phyloP scores from a whole-genome alignment of 2,888 invertebrate genomes.

The Pseudanteris insignis region DNA sequence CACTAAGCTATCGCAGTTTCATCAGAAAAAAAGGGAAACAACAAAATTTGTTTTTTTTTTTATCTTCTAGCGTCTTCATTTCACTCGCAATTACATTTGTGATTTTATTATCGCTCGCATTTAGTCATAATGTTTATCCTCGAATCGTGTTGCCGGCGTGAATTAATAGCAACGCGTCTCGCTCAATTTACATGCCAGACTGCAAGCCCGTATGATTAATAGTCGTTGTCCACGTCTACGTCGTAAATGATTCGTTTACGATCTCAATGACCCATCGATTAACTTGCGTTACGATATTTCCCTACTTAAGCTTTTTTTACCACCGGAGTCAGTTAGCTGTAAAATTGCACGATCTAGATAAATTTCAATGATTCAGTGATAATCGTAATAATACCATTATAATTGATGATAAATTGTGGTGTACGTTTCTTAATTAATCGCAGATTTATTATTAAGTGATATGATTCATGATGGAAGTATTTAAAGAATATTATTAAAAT shows the following conservation, averaged over 20 bases:
- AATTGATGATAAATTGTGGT: too few relatives aligned
- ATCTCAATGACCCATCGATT: slow-evolving; percentile 39
- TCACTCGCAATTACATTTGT: not conserved
- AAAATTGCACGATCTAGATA: too few relatives aligned
- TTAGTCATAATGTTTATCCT: slow-evolving; percentile 11
- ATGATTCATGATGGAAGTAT: too few relatives aligned
- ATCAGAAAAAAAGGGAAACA: too few relatives aligned
- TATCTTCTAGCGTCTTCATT: not conserved
- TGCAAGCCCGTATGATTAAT: slow-evolving; percentile 46
- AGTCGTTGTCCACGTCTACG: slow-evolving; percentile 25
- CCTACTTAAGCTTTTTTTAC: slow-evolving; percentile 15
- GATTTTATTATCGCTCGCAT: slow-evolving; percentile 7
- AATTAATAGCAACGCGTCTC: slow-evolving; percentile 41
- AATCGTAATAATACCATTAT: too few relatives aligned
- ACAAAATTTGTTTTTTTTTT: not conserved
- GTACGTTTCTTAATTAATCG: too few relatives aligned
- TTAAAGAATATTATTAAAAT: too few relatives aligned
- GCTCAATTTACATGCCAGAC: slow-evolving; percentile 40
- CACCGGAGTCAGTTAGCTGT: too few relatives aligned
- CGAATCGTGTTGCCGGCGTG: slow-evolving; percentile 16
- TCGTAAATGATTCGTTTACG: slow-evolving; percentile 37
- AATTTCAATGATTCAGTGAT: too few relatives aligned
- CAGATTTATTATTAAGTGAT: too few relatives aligned
- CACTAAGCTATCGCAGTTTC: too few relatives aligned
- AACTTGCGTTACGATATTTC: slow-evolving; percentile 32